Evolutionary conservation across 1,140 invertebrate species (phyloP).

Genomic region (Macrocentrus cingulum): DNA sequence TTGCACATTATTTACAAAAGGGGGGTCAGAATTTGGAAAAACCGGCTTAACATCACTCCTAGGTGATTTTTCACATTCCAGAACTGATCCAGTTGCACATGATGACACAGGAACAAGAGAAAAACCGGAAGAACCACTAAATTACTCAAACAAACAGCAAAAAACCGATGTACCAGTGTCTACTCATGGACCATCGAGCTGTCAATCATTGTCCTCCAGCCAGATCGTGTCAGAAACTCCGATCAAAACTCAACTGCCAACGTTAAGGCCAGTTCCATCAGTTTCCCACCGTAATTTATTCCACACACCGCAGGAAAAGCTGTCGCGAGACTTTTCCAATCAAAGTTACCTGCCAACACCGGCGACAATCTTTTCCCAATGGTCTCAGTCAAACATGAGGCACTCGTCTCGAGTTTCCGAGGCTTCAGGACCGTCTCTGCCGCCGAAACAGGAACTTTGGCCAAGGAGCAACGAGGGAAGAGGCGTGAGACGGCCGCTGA

Average conservation of each 20-base stretch:
- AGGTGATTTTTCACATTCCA: too few species aligned
- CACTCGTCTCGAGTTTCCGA: slow-evolving; percentile 39
- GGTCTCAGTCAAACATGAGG: slow-evolving; percentile 34
- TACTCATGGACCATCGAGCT: neutral
- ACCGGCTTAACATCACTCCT: too few species aligned
- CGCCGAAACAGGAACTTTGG: slow-evolving; percentile 35
- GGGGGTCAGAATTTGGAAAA: too few species aligned
- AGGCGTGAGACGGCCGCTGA: slow-evolving; percentile 39
- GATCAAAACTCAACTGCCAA: slow-evolving; percentile 39
- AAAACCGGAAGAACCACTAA: too few species aligned
- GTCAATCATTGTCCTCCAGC: neutral
- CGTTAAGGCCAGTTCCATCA: slow-evolving; percentile 38
- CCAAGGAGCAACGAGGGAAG: slow-evolving; percentile 35
- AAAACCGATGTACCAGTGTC: too few species aligned
- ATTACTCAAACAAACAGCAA: too few species aligned
- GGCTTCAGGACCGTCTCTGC: slow-evolving; percentile 34
- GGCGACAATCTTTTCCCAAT: slow-evolving; percentile 40
- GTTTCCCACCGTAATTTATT: slow-evolving; percentile 46
- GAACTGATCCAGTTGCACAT: too few species aligned
- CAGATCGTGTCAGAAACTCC: slow-evolving; percentile 40
- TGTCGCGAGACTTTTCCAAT: slow-evolving; percentile 18
- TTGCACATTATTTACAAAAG: too few species aligned
- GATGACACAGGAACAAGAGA: too few species aligned
- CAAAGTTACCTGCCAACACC: slow-evolving; percentile 39
- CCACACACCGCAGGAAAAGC: slow-evolving; percentile 45